Percentiles rank a stretch among this genome's conserved stretches.
These are phyloP conservation scores for Cactoblastis cactorum DNA, from an alignment of 2,888 invertebrate genomes.

Conservation along the genomic window DNA sequence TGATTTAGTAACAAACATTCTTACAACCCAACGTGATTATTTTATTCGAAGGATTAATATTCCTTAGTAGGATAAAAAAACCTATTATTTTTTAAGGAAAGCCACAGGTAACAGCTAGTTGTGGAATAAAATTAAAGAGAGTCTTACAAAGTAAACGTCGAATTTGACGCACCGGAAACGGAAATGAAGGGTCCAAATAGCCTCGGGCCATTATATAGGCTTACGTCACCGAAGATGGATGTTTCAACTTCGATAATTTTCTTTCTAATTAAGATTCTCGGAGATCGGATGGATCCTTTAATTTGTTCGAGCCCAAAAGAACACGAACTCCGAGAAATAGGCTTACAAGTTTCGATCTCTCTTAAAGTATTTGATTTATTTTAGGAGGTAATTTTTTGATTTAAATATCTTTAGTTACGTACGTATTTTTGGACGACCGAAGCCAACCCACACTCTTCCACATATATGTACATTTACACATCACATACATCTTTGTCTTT, in stretches of 20 bases:
- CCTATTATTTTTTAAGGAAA: no score
- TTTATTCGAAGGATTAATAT: no score
- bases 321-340: conserved; percentile 3
- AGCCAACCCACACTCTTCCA: no score
- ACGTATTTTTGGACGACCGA: no score
- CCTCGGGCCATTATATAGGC: conserved; percentile 29
- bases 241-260: conserved; percentile 37
- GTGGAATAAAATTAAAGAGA: neutral
- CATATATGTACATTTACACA: no score
- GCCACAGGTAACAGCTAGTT: no score
- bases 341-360: conserved; percentile 3
- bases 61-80: no score
- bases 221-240: conserved; percentile 28
- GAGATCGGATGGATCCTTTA: conserved; percentile 29
- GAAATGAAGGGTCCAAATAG: conserved; percentile 17
- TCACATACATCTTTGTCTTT: no score
- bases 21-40: no score
- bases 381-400: neutral
- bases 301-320: conserved; percentile 19
- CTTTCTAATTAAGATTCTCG: conserved; percentile 37
- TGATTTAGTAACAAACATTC: no score
- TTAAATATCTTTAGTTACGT: neutral
- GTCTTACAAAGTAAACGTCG: neutral
- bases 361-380: conserved; percentile 4
- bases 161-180: neutral